These are phyloP conservation scores for Tylochromis polylepis DNA, from an alignment of 2,113 vertebrate genomes.

Conservation along the genomic window DNA sequence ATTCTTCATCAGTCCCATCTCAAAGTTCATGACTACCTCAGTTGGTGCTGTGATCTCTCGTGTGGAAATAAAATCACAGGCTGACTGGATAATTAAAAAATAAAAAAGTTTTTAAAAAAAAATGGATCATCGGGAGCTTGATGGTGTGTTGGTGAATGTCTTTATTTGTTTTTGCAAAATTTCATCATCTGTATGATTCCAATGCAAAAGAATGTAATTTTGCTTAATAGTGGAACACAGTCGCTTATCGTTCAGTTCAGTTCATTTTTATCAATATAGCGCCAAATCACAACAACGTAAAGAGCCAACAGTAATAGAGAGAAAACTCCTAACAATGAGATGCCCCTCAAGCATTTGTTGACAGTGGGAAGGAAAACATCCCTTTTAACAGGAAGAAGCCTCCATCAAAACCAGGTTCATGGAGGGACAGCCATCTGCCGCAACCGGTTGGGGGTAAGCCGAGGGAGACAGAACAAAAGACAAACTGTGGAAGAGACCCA, in stretches of 20 bases:
- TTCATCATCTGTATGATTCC: background rate
- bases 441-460: background rate
- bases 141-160: background rate
- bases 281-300: background rate
- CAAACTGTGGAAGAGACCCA: background rate
- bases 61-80: background rate
- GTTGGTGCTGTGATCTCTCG: background rate
- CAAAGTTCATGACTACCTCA: background rate
- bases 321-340: background rate
- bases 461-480: background rate
- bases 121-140: no score
- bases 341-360: background rate
- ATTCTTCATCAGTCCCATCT: slow-evolving; percentile 27
- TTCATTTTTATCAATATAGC: background rate
- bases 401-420: background rate
- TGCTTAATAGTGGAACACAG: background rate
- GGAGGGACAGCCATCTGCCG: background rate
- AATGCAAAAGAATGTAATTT: background rate
- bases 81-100: no score
- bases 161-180: background rate
- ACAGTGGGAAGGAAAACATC: background rate
- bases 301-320: background rate
- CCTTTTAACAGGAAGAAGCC: background rate
- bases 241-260: background rate
- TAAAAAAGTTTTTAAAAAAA: no score